Base-by-base conservation (phyloP, 2,113 vertebrate genomes). In the Prunella himalayana region DNA sequence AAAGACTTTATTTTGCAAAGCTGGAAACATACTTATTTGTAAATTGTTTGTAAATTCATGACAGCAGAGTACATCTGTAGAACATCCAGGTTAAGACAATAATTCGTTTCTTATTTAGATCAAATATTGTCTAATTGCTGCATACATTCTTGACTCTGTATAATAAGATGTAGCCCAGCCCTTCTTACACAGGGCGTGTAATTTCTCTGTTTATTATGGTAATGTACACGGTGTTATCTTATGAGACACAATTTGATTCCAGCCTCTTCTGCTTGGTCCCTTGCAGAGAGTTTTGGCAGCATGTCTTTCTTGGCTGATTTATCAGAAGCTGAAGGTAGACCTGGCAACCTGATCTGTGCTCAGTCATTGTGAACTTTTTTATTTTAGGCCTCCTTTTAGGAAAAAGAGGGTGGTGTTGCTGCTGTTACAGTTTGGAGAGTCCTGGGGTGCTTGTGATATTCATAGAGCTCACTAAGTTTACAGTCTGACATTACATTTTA, bases 351-450 rank as follows among this genome's bases (percentile, higher is more conserved):
- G n/a, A 68, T 89, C 60, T 56, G 2, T 9, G 6, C 44, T 73
- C 5, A 28, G 45, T 86, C 9, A 5, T 33, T 53, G 18, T 30
- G 39, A 68, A 64, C 10, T 25, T 24, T 35, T 77, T 75, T 85
- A 14, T 19, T 54, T 71, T 65, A 69, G 35, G 33, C 9, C 8
- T 31, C 17, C 47, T 63, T 70, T 53, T 30, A 51, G 41, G 19
- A 69, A 61, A 69, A 79, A 50, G n/a, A 64, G 47, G 27, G 12
- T 6, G 2, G 9, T 0, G 0, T 42, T 53, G 42, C 16, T 91
- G 54, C 64, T 7, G 0, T 61, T 72, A 19, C 2, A 63, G 27
- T 71, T 27, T 81, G 77, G 61, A 66, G 37, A 82, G 37, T 72
- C 49, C 56, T 69, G 33, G 6, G 44, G 12, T 83, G 39, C 21